phyloP scores from a whole-genome alignment of 2,888 invertebrate species.

The Pristionchus exspectatus region DNA sequence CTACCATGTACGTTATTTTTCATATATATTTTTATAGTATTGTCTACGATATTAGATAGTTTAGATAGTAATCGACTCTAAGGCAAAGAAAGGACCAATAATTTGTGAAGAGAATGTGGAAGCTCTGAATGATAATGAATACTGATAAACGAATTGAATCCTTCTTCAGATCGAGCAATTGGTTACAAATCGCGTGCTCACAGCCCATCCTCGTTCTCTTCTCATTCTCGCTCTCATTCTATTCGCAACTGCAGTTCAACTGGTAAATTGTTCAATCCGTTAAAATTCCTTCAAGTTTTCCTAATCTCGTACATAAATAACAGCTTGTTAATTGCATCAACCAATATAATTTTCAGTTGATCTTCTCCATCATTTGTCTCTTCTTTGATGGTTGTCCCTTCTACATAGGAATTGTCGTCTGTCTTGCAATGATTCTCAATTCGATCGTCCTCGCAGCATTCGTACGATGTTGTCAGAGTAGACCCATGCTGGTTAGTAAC shows the following conservation, averaged over 20 bases:
- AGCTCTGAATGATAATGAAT: not conserved
- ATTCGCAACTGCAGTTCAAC: conserved; percentile 74
- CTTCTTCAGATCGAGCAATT: conserved; percentile 73
- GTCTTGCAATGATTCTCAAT: conserved; percentile 71
- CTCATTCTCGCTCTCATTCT: conserved; percentile 71
- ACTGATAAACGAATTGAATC: not conserved
- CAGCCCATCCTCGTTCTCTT: conserved; percentile 70
- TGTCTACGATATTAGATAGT: not conserved
- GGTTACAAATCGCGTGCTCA: conserved; percentile 73
- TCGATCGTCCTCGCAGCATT: conserved; percentile 71
- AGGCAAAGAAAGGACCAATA: no score
- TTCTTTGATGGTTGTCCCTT: conserved; percentile 77
- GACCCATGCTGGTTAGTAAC: conserved; percentile 68
- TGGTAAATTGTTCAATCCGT: conserved; percentile 60
- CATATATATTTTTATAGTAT: not conserved
- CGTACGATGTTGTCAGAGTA: conserved; percentile 67
- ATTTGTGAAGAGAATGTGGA: not conserved
- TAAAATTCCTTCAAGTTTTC: not conserved
- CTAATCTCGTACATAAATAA: not conserved
- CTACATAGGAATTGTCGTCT: conserved; percentile 65
- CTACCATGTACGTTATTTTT: conserved; percentile 57
- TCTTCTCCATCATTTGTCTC: conserved; percentile 74
- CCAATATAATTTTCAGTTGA: conserved; percentile 64
- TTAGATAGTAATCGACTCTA: not conserved
- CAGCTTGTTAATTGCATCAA: not conserved